A percentile compares a stretch with the other conserved stretches of the same genome.
Conservation (phyloP, 2,888 invertebrate genomes). For the Campopleginae sp. region DNA sequence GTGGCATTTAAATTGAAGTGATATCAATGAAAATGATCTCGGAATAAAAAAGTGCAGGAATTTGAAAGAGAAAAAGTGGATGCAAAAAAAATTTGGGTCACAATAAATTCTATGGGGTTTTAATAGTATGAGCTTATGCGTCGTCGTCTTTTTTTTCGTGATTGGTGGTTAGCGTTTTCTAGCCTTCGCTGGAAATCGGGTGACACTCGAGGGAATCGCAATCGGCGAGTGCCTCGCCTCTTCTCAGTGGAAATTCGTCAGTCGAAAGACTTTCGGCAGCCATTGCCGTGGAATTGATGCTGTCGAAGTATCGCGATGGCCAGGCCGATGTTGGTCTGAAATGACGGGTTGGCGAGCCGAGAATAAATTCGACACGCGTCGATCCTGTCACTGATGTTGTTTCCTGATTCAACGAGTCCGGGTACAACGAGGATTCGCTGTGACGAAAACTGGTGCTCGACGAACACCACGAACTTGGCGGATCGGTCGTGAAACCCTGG, state of each 20-base stretch:
- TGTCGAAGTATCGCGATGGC: conserved; percentile 87
- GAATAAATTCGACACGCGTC: conserved; percentile 86
- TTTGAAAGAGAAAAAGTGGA: conserved; percentile 18
- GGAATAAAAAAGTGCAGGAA: conserved; percentile 1
- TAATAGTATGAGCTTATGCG: not conserved
- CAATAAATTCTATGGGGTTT: not conserved
- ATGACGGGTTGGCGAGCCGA: conserved; percentile 81
- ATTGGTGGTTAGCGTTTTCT: conserved; percentile 42
- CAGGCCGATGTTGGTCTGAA: conserved; percentile 84
- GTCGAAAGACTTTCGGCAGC: conserved; percentile 81
- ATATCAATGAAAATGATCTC: conserved; percentile 22
- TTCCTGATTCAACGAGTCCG: conserved; percentile 86
- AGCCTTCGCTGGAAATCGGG: conserved; percentile 79
- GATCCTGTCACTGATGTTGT: conserved; percentile 83
- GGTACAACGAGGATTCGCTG: conserved; percentile 82
- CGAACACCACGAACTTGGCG: conserved; percentile 82
- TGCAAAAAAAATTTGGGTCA: not conserved
- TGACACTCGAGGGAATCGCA: conserved; percentile 86
- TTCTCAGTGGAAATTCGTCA: conserved; percentile 84
- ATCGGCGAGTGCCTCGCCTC: conserved; percentile 86
- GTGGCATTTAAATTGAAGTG: conserved; percentile 63
- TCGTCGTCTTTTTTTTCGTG: conserved; percentile 15
- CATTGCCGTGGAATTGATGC: conserved; percentile 86
- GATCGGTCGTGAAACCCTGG: conserved; percentile 77
- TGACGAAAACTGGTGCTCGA: conserved; percentile 77